These are phyloP conservation scores for Peromyscus polionotus DNA, from an alignment of 2,113 vertebrate species.

Conservation along the genomic window DNA sequence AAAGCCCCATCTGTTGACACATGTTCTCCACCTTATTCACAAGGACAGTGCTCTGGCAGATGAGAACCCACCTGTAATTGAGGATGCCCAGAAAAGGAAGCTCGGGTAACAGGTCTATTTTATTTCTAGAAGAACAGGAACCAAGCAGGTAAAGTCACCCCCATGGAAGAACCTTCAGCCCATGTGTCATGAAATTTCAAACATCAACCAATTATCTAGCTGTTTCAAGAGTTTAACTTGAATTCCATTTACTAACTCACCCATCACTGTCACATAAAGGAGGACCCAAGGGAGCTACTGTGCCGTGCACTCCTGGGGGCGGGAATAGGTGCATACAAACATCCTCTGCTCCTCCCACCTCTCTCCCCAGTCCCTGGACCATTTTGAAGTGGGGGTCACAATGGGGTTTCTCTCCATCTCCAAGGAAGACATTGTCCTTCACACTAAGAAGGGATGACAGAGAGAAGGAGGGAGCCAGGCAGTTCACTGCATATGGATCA, in stretches of 20 bases:
- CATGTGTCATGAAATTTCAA: not conserved
- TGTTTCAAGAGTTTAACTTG: not conserved
- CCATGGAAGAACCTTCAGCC: not conserved
- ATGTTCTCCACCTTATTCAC: not conserved
- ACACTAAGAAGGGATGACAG: not conserved
- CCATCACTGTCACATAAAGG: not conserved
- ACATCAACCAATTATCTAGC: not conserved
- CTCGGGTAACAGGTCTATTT: not conserved
- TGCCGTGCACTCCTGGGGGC: fast-evolving
- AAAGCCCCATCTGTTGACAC: not conserved
- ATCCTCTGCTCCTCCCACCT: not conserved
- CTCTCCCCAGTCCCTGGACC: not conserved
- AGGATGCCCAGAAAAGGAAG: not conserved
- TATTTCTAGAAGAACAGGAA: not conserved
- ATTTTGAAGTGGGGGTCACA: not conserved
- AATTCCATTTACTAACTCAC: not conserved
- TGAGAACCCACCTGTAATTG: not conserved
- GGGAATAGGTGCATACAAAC: not conserved
- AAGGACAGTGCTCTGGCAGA: not conserved
- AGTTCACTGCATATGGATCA: not conserved
- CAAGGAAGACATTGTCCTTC: not conserved
- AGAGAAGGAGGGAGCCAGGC: not conserved
- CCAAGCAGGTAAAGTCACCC: not conserved
- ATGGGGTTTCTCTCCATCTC: not conserved
- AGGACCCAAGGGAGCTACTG: not conserved